Percentiles rank a stretch among this genome's conserved stretches.
Evolutionary conservation across 2,113 vertebrate genomes (phyloP).

Genomic region (Egretta garzetta): DNA sequence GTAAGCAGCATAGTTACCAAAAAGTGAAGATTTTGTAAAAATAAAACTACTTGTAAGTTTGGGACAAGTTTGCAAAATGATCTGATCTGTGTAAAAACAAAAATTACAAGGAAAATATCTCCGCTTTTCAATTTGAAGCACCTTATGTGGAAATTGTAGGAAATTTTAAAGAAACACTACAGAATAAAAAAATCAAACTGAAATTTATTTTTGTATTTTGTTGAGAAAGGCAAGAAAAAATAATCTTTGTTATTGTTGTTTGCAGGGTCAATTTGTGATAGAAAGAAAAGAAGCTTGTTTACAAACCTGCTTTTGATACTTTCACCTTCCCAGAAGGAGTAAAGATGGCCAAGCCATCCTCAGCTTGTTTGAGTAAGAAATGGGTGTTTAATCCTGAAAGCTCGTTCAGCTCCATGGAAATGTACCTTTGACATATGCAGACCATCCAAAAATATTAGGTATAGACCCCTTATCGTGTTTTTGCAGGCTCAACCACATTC

Average conservation of each 20-base stretch:
- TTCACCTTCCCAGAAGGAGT: background rate
- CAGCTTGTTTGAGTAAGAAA: background rate
- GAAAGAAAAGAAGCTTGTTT: background rate
- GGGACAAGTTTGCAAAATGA: background rate
- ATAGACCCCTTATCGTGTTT: background rate
- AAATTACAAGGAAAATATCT: background rate
- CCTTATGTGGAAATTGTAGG: background rate
- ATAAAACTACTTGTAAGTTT: background rate
- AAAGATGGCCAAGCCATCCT: background rate
- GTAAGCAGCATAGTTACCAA: background rate
- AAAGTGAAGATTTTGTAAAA: background rate
- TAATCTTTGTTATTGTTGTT: background rate
- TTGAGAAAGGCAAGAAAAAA: background rate
- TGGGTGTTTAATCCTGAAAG: background rate
- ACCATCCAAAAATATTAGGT: background rate
- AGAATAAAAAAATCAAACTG: background rate
- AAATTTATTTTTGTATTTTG: background rate
- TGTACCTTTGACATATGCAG: background rate
- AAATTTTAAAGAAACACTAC: background rate
- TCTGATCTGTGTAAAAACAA: background rate
- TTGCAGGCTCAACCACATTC: conserved; percentile 7
- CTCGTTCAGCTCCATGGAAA: background rate
- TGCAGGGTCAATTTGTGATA: background rate
- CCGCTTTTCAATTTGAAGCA: background rate
- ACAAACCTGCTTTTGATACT: background rate